A percentile compares a stretch with the other conserved stretches of the same genome.
These are phyloP conservation scores for Rhagophthalmus giganteus DNA, from an alignment of 2,888 invertebrate species.

Conservation along the genomic window DNA sequence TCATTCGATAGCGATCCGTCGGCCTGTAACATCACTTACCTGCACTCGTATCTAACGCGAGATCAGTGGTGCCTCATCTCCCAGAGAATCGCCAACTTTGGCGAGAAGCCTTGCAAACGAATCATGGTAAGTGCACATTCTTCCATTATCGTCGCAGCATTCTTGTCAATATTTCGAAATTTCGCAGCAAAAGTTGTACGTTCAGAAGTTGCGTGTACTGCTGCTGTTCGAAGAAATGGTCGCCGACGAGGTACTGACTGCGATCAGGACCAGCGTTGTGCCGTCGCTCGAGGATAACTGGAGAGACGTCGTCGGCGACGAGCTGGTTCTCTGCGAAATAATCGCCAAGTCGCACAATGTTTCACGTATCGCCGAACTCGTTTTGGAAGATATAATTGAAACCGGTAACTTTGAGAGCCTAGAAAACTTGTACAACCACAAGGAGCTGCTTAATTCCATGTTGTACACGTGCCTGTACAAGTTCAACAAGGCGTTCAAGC, in stretches of 20 bases:
- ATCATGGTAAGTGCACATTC: conserved; percentile 37
- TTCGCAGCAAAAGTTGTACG: conserved; percentile 49
- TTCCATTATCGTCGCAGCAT: no score
- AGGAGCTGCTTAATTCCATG: conserved; percentile 37
- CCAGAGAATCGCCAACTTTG: conserved; percentile 53
- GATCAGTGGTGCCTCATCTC: conserved; percentile 52
- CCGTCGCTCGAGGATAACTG: conserved; percentile 42
- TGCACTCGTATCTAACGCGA: conserved; percentile 49
- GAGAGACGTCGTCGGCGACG: conserved; percentile 44
- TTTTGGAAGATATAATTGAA: conserved; percentile 26
- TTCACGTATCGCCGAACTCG: conserved; percentile 28
- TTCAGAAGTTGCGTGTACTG: conserved; percentile 49
- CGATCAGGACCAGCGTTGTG: conserved; percentile 40
- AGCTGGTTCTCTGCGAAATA: conserved; percentile 43
- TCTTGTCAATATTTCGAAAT: conserved; percentile 1
- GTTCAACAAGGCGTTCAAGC: conserved; percentile 45
- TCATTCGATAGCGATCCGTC: conserved; percentile 40
- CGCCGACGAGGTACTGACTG: conserved; percentile 39
- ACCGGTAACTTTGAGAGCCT: conserved; percentile 2
- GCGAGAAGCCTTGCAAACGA: conserved; percentile 48
- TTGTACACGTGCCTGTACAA: conserved; percentile 40
- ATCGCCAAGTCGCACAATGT: conserved; percentile 34
- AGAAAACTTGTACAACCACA: conserved; percentile 22
- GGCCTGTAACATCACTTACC: conserved; percentile 47
- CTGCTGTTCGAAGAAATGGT: conserved; percentile 44